These are phyloP conservation scores for Rana temporaria DNA, from an alignment of 2,113 vertebrate species.

Conservation along the genomic window DNA sequence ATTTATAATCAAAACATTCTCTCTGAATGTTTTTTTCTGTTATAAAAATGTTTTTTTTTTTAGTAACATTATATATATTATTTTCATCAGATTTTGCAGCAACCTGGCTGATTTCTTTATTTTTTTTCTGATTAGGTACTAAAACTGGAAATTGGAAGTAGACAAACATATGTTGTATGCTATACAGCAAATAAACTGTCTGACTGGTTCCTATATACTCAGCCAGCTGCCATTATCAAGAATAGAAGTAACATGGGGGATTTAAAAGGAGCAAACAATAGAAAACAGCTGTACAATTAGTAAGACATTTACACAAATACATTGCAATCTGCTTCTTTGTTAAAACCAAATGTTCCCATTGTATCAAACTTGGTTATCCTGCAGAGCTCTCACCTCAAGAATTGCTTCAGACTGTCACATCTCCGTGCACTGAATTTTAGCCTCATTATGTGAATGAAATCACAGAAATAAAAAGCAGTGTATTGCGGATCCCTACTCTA, in stretches of 20 bases:
- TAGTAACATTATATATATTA: too few relatives aligned
- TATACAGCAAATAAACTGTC: constrained; percentile 18
- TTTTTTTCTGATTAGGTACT: background rate
- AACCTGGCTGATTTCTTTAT: too few relatives aligned
- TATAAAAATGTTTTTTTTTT: too few relatives aligned
- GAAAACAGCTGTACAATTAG: constrained; percentile 42
- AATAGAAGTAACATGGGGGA: constrained; percentile 14
- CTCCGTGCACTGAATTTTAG: background rate
- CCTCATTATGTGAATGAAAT: constrained; percentile 7
- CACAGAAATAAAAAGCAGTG: background rate
- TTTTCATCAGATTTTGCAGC: too few relatives aligned
- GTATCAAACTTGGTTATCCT: constrained; percentile 34
- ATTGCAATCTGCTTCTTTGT: constrained; percentile 40
- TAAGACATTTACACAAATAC: constrained; percentile 31
- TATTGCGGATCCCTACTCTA: background rate
- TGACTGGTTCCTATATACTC: constrained; percentile 17
- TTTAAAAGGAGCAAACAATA: constrained; percentile 24
- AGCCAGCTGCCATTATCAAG: constrained; percentile 25
- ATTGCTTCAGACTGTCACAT: background rate
- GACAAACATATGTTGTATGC: constrained; percentile 4
- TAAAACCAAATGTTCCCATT: constrained; percentile 39
- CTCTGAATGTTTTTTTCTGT: too few relatives aligned
- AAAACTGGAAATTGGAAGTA: constrained; percentile 7
- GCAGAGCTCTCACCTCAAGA: constrained; percentile 34
- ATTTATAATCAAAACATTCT: too few relatives aligned